These are phyloP conservation scores for Diploptera punctata DNA, from an alignment of 2,888 invertebrate genomes.

Conservation along the genomic window DNA sequence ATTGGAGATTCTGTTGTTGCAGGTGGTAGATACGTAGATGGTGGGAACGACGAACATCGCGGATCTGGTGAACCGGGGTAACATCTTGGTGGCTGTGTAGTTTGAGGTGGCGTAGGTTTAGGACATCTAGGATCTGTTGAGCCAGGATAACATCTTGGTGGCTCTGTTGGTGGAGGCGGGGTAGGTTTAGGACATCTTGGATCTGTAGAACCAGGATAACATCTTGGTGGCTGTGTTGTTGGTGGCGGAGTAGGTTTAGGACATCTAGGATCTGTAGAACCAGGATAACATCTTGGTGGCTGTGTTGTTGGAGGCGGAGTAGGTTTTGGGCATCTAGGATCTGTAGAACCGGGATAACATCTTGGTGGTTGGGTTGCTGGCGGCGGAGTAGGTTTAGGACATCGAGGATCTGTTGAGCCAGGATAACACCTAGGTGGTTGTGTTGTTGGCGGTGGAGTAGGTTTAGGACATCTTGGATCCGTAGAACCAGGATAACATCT, in stretches of 20 bases:
- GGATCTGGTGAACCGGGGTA: slow-evolving; percentile 47
- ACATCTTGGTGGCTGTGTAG: slow-evolving; percentile 47
- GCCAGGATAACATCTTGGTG: slow-evolving; percentile 50
- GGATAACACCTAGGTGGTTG: slow-evolving; percentile 48
- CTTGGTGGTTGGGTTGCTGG: slow-evolving; percentile 23
- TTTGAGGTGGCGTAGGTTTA: slow-evolving; percentile 41
- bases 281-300: slow-evolving; percentile 45
- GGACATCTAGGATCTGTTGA: slow-evolving; percentile 46
- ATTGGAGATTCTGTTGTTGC: slow-evolving; percentile 36
- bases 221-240: slow-evolving; percentile 12
- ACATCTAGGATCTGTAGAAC: slow-evolving; percentile 43
- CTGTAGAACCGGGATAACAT: slow-evolving; percentile 50
- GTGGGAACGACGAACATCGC: slow-evolving; percentile 38
- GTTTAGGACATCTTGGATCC: slow-evolving; percentile 41
- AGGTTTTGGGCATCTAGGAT: slow-evolving; percentile 49
- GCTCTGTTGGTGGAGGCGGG: slow-evolving; percentile 44
- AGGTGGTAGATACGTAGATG: slow-evolving; percentile 31
- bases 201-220: slow-evolving; percentile 41
- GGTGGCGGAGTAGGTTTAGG: slow-evolving; percentile 40
- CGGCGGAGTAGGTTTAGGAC: slow-evolving; percentile 44
- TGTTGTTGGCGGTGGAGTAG: slow-evolving; percentile 31
- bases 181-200: slow-evolving; percentile 45
- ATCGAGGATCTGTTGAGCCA: slow-evolving; percentile 47
- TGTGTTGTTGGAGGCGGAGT: slow-evolving; percentile 42
- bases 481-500: slow-evolving; percentile 33